These are phyloP conservation scores for Paratilapia polleni DNA, from an alignment of 2,113 vertebrate species.

Conservation along the genomic window DNA sequence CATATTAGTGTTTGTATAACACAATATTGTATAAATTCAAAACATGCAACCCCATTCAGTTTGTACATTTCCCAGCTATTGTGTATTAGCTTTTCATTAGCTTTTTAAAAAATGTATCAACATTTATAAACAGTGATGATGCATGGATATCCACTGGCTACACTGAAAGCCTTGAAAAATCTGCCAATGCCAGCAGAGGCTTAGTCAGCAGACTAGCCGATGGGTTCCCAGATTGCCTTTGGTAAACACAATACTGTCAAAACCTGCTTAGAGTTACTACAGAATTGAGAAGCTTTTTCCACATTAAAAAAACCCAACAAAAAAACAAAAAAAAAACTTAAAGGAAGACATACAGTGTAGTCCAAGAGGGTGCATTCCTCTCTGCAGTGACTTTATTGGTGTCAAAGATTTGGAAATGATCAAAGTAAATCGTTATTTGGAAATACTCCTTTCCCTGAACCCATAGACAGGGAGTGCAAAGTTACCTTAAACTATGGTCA, in stretches of 20 bases:
- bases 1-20: too few species aligned
- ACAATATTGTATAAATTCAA: background rate
- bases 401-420: background rate
- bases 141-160: background rate
- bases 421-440: background rate
- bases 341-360: too few species aligned
- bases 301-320: too few species aligned
- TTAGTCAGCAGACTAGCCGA: background rate
- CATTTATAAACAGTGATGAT: background rate
- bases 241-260: background rate
- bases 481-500: background rate
- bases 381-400: background rate
- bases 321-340: too few species aligned
- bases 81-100: background rate
- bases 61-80: background rate
- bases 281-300: background rate
- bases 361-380: background rate
- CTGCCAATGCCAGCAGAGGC: accelerated
- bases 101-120: background rate
- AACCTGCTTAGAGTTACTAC: background rate
- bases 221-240: background rate
- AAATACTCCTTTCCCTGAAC: background rate
- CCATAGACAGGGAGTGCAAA: background rate
- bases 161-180: background rate
- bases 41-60: background rate